Conservation (phyloP, 2,113 vertebrate genomes). For the Delphinus delphis region DNA sequence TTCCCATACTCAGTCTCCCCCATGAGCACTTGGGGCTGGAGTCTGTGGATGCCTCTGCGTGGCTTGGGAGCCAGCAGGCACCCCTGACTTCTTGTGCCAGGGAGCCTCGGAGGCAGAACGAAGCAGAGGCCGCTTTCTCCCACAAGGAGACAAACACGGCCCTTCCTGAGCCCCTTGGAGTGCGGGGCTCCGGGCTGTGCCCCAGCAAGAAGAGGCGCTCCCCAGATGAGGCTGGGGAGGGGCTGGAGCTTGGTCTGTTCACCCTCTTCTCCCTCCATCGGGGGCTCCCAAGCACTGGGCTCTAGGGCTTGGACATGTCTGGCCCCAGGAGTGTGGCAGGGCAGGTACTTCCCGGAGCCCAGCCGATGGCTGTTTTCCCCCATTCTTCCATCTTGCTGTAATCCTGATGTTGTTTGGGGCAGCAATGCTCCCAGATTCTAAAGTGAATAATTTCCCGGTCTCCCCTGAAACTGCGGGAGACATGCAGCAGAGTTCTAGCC, state of each 20-base stretch:
- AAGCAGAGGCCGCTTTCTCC: not conserved
- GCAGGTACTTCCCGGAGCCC: not conserved
- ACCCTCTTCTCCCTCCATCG: not conserved
- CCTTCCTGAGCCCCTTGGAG: not conserved
- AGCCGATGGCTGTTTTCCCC: accelerated
- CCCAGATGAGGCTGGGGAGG: not conserved
- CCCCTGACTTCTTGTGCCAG: not conserved
- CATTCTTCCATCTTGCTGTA: too few relatives aligned
- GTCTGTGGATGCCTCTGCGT: accelerated
- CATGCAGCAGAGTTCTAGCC: not conserved
- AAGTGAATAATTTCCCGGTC: not conserved
- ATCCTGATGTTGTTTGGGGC: not conserved
- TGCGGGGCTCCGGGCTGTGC: accelerated
- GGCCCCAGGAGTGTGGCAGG: not conserved
- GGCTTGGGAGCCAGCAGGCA: not conserved
- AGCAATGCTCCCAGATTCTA: not conserved
- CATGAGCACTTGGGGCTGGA: accelerated
- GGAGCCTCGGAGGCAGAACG: not conserved
- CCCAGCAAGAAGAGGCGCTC: not conserved
- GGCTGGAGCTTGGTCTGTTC: accelerated
- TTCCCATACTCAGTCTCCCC: accelerated
- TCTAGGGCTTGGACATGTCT: not conserved
- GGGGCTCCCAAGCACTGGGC: not conserved
- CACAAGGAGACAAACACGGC: not conserved
- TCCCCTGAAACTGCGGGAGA: not conserved